These are phyloP conservation scores for Phoeniculus purpureus DNA, from an alignment of 2,797 vertebrate genomes.

Conservation along the genomic window DNA sequence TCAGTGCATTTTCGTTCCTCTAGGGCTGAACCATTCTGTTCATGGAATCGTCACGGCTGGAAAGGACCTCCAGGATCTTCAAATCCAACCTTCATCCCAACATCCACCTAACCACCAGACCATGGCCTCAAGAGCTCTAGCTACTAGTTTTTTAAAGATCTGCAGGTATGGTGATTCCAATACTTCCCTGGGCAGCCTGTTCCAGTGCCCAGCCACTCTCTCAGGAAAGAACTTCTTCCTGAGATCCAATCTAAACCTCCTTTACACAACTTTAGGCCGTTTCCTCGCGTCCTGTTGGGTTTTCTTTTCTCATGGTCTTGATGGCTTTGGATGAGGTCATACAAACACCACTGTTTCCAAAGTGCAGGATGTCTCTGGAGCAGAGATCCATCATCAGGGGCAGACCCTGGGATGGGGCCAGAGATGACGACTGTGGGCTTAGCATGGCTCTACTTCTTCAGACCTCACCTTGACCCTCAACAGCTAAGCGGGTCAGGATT, in stretches of 20 bases:
- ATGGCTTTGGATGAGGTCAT: accelerated
- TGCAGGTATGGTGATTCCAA: too few relatives aligned
- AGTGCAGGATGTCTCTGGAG: neutral
- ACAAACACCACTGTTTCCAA: accelerated
- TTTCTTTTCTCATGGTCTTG: accelerated
- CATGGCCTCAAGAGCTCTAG: too few relatives aligned
- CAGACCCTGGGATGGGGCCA: neutral
- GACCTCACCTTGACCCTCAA: accelerated
- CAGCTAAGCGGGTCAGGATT: neutral
- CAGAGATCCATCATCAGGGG: neutral
- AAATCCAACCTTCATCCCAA: too few relatives aligned
- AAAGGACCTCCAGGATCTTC: too few relatives aligned
- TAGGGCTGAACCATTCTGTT: accelerated
- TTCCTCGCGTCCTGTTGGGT: neutral
- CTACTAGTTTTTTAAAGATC: too few relatives aligned
- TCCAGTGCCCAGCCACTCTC: too few relatives aligned
- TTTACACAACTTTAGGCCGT: too few relatives aligned
- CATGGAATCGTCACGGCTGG: too few relatives aligned
- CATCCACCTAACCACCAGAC: too few relatives aligned
- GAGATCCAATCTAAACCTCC: too few relatives aligned
- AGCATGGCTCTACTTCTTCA: neutral
- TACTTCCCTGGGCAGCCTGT: too few relatives aligned
- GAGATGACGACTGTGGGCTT: neutral
- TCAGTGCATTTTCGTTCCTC: neutral
- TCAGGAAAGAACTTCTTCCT: too few relatives aligned